Conservation (phyloP, 2,797 vertebrate genomes). For the Lagodon rhomboides region DNA sequence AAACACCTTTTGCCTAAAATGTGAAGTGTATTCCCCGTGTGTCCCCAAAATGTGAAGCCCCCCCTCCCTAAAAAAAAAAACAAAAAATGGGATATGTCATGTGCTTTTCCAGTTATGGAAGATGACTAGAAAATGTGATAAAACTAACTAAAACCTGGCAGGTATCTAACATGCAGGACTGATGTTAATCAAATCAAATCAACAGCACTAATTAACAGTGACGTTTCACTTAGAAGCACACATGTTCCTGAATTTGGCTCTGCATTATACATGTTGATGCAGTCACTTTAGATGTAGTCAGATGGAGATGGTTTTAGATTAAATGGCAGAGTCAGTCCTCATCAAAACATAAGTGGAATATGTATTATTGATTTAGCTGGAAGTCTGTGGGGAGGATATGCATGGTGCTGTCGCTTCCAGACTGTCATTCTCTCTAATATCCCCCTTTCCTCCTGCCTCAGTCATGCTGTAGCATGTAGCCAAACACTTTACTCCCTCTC, state of each 20-base stretch:
- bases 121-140: not conserved
- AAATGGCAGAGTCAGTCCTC: slow-evolving; percentile 29
- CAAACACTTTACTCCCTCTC: not conserved
- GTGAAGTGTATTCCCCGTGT: too few species aligned
- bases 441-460: not conserved
- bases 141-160: not conserved
- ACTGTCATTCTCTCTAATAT: slow-evolving; percentile 5
- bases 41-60: too few species aligned
- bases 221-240: slow-evolving; percentile 29
- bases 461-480: not conserved
- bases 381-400: slow-evolving; percentile 14
- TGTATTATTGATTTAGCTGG: slow-evolving; percentile 49
- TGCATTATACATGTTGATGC: slow-evolving; percentile 44
- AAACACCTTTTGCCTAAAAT: too few species aligned
- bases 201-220: slow-evolving; percentile 14
- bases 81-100: not conserved
- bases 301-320: slow-evolving; percentile 11
- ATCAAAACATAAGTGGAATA: slow-evolving; percentile 24
- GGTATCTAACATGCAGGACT: not conserved
- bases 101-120: not conserved
- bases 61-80: too few species aligned
- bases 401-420: not conserved
- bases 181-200: not conserved
- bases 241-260: slow-evolving; percentile 42
- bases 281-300: slow-evolving; percentile 20